Conservation (phyloP, 2,888 invertebrate species). For the Drosophila recens region DNA sequence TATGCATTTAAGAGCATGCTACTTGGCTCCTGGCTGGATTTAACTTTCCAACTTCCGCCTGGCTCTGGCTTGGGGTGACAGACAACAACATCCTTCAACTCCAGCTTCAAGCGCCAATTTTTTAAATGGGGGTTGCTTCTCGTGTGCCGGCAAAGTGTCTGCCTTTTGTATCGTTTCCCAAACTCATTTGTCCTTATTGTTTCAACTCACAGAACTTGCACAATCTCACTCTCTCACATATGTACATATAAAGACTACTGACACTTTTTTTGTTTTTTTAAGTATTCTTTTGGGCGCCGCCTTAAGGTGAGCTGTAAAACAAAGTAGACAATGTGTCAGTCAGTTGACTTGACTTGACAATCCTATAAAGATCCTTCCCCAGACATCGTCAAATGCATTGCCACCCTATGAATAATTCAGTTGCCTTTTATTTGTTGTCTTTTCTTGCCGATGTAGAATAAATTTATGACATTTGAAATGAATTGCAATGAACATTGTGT, state of each 20-base stretch:
- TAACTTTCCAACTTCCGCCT: constrained; percentile 60
- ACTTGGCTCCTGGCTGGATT: constrained; percentile 36
- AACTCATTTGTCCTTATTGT: constrained; percentile 50
- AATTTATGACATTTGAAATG: constrained; percentile 54
- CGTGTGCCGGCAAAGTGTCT: constrained; percentile 18
- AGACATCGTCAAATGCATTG: constrained; percentile 5
- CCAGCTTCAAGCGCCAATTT: constrained; percentile 16
- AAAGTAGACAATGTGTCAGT: constrained; percentile 24
- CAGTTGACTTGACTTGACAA: constrained; percentile 38
- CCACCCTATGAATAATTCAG: constrained; percentile 55
- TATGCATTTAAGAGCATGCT: constrained; percentile 47
- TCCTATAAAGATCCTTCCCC: background rate
- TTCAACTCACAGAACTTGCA: constrained; percentile 12
- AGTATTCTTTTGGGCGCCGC: constrained; percentile 19
- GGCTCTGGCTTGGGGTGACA: background rate
- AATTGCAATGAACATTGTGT: constrained; percentile 28
- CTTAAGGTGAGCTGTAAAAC: constrained; percentile 25
- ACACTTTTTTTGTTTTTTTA: constrained; percentile 25
- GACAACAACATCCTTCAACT: constrained; percentile 15
- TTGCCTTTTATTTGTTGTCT: constrained; percentile 31
- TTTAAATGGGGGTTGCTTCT: constrained; percentile 25
- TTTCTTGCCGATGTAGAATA: constrained; percentile 19
- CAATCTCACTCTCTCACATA: background rate
- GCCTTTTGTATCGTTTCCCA: constrained; percentile 34
- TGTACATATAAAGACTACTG: constrained; percentile 7